Percentiles rank a stretch among this genome's conserved stretches.
phyloP scores from a whole-genome alignment of 2,797 vertebrate genomes.

The Peromyscus nudipes region DNA sequence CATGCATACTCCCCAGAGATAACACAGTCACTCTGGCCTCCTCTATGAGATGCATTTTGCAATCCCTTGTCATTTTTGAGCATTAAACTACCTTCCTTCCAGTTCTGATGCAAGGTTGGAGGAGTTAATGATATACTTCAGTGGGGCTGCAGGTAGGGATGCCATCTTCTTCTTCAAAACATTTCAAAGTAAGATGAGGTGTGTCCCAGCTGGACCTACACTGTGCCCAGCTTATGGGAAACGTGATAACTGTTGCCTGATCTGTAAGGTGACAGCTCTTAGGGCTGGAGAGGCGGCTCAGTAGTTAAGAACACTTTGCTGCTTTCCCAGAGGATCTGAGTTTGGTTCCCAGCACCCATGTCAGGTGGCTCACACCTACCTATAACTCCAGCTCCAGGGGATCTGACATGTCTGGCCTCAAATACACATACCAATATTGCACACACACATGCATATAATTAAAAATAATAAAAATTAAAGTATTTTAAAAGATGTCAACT shows the following conservation, averaged over 20 bases:
- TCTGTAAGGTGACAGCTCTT: background rate
- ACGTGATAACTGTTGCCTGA: rapidly evolving
- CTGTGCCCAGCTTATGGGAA: background rate
- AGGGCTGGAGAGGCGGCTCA: background rate
- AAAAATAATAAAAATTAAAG: background rate
- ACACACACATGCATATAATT: background rate
- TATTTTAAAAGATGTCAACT: background rate
- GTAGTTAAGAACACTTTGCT: background rate
- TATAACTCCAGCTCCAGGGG: background rate
- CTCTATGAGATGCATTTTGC: background rate
- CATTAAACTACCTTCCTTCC: background rate
- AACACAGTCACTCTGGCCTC: too few relatives aligned
- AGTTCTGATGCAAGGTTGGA: too few relatives aligned
- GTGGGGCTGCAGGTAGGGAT: background rate
- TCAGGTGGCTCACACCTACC: background rate
- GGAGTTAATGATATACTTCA: background rate
- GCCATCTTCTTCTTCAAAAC: rapidly evolving
- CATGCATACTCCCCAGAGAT: background rate
- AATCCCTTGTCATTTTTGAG: background rate
- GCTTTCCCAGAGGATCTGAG: background rate
- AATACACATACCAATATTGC: background rate
- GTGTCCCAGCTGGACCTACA: rapidly evolving
- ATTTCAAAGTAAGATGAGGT: background rate
- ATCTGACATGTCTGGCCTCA: background rate
- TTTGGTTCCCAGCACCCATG: background rate